These are phyloP conservation scores for Candidula unifasciata DNA, from an alignment of 2,888 invertebrate genomes.

Conservation along the genomic window DNA sequence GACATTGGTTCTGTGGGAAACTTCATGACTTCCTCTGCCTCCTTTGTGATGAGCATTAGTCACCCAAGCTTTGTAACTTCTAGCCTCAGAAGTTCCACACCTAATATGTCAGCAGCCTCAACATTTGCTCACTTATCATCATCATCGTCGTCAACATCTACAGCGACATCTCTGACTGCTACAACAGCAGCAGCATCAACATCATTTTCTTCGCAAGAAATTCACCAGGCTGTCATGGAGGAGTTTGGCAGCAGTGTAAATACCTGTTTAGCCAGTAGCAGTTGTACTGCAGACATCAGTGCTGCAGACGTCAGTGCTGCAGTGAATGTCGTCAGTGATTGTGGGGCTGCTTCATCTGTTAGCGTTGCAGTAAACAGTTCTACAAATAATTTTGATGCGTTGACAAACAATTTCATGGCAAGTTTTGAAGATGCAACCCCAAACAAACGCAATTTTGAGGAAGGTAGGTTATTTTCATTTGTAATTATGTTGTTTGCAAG, in stretches of 20 bases:
- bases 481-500: no score
- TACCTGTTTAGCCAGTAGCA: background rate
- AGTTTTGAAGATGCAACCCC: slow-evolving; percentile 14
- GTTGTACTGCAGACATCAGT: background rate
- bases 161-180: background rate
- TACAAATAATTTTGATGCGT: background rate
- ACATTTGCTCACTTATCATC: background rate
- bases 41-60: slow-evolving; percentile 1
- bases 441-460: slow-evolving; percentile 36
- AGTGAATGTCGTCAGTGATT: no score
- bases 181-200: background rate
- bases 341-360: background rate
- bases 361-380: background rate
- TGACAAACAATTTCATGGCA: background rate
- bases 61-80: background rate
- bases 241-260: background rate
- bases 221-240: background rate
- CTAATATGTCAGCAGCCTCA: background rate
- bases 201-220: background rate
- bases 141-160: background rate
- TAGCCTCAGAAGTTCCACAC: background rate
- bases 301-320: no score
- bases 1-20: slow-evolving; percentile 34
- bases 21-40: background rate
- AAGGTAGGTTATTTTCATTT: slow-evolving; percentile 2